Percentiles rank a stretch among this genome's conserved stretches.
Conservation (phyloP, 2,797 vertebrate genomes). For the Sebastes wilsoni region DNA sequence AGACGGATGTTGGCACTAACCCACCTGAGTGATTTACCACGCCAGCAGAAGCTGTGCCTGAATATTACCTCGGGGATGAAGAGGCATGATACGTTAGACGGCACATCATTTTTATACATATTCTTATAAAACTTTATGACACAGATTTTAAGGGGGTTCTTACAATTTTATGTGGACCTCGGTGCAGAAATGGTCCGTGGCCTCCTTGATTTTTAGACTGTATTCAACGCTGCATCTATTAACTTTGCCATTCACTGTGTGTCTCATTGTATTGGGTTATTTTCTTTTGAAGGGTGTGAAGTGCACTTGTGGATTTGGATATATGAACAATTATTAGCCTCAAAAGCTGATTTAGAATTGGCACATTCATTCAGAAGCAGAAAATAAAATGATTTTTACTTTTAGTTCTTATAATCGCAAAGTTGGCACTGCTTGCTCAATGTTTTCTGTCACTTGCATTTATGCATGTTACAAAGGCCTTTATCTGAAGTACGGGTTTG, state of each 20-base stretch:
- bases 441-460: not conserved
- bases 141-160: not conserved
- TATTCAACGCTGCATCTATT: not conserved
- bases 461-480: not conserved
- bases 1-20: constrained; percentile 75
- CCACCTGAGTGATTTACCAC: constrained; percentile 49
- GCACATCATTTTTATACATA: not conserved
- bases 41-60: not conserved
- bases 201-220: not conserved
- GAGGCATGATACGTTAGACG: not conserved
- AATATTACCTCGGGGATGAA: not conserved
- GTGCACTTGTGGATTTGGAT: not conserved
- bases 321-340: not conserved
- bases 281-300: not conserved
- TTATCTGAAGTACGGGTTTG: no score
- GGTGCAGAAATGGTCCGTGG: not conserved
- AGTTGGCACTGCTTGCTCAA: not conserved
- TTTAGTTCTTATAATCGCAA: not conserved
- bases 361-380: not conserved
- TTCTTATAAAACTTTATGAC: not conserved
- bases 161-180: not conserved
- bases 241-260: not conserved
- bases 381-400: not conserved
- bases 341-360: not conserved
- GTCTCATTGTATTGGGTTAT: not conserved